Base-by-base conservation (phyloP, 2,113 vertebrate species). In the Lagopus leucura region DNA sequence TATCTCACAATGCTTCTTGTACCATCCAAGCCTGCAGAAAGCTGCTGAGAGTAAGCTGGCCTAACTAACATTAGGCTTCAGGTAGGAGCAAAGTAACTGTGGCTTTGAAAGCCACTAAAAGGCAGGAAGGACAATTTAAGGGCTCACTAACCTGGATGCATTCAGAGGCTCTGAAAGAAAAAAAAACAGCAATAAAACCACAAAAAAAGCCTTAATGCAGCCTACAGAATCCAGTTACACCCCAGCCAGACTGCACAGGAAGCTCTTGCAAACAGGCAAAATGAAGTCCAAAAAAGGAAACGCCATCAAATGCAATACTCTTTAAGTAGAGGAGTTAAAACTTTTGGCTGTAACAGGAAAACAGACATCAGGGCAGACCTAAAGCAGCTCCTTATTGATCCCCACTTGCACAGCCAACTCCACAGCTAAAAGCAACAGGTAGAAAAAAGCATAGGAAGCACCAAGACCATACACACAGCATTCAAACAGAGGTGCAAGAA, bases 381-480 rank as follows among this genome's bases (percentile, higher is more conserved):
- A n/a, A 10, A 38, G 5, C 16, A 69, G 72, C 0, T 1, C 0
- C 50, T 6, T 22, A 0, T 6, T 0, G 0, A 48, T 38, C 64
- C 15, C 7, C 42, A 30, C 10, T 90, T 0, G 8, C 1, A 1
- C 72, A 76, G 38, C 5, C 40, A 43, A 30, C 18, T 75, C 32
- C 63, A 78, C 63, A 74, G n/a, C 38, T 21, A 28, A 61, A 72
- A 86, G 16, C 0, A 1, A 7, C 57, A 1, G 9, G 30, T 5
- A 36, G 16, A 88, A 25, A 32, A 11, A 57, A n/a, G 55, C 55
- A 58, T 12, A 10, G 47, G 48, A 61, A 22, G 7, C 25, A 28
- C 57, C 5, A 3, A 66, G 50, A 4, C 32, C 74, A 50, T 0
- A 0, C 1, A 6, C 12, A 19, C 18, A 17, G 22, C 25, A 55